Conservation (phyloP, 2,113 vertebrate genomes). For the Lutjanus erythropterus region DNA sequence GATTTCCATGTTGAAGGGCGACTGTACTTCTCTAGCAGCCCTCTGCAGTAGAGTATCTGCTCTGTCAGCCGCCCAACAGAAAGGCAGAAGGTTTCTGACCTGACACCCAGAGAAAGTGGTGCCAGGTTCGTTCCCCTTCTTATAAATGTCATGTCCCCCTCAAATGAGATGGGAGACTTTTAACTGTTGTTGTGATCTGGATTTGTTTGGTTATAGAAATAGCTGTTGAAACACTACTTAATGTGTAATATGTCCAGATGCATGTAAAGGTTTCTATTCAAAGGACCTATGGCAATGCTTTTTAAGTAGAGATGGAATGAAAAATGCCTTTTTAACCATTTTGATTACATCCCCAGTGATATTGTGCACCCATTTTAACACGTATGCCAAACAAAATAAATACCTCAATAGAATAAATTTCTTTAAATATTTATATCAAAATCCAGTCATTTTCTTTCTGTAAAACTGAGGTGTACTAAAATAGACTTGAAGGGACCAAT, state of each 20-base stretch:
- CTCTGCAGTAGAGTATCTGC: constrained; percentile 78
- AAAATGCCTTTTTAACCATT: too few relatives aligned
- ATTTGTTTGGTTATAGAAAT: not conserved
- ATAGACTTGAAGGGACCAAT: too few relatives aligned
- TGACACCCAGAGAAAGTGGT: constrained; percentile 63
- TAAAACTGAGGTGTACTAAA: too few relatives aligned
- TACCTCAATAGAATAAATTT: too few relatives aligned
- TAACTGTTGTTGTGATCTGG: not conserved
- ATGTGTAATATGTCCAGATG: not conserved
- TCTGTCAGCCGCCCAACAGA: constrained; percentile 75
- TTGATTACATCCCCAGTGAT: too few relatives aligned
- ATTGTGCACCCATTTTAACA: too few relatives aligned
- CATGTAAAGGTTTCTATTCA: not conserved
- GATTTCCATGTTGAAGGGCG: constrained; percentile 54
- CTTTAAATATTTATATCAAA: too few relatives aligned
- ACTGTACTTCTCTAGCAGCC: constrained; percentile 57
- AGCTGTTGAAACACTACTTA: not conserved
- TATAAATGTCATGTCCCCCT: constrained; percentile 37
- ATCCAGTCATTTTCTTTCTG: too few relatives aligned
- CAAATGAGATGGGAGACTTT: too few relatives aligned
- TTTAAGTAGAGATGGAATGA: too few relatives aligned
- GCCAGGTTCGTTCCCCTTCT: constrained; percentile 87
- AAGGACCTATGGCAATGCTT: too few relatives aligned
- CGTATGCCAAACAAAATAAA: too few relatives aligned
- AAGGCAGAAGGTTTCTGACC: constrained; percentile 85